Conservation (phyloP, 2,113 vertebrate genomes). For the Phasianus colchicus region DNA sequence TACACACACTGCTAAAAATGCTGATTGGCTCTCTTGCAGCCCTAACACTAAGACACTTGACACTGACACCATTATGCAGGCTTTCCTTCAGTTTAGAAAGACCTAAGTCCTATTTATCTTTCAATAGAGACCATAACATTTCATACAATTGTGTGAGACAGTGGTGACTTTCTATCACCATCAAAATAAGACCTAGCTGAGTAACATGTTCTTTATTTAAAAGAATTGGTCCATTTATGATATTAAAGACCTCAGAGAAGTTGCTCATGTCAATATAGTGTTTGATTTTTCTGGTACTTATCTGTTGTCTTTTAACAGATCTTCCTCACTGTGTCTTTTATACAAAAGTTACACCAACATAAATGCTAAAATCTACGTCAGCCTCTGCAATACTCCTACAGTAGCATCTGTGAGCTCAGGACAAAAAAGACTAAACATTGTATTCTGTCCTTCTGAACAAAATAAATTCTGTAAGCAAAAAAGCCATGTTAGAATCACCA, state of each 20-base stretch:
- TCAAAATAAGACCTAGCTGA: neutral
- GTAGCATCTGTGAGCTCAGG: conserved; percentile 64
- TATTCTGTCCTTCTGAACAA: conserved; percentile 33
- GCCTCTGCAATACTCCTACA: conserved; percentile 68
- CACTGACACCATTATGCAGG: neutral
- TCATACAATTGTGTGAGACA: neutral
- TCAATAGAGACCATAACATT: neutral
- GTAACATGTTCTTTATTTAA: neutral
- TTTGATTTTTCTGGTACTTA: conserved; percentile 23
- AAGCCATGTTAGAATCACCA: neutral
- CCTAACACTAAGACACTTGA: neutral
- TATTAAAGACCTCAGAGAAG: neutral
- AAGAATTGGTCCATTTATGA: neutral
- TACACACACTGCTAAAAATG: neutral
- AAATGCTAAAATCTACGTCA: conserved; percentile 70
- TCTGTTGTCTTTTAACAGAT: conserved; percentile 26
- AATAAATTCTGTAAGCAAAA: conserved; percentile 19
- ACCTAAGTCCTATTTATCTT: neutral
- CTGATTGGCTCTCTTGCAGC: neutral
- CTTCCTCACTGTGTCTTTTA: conserved; percentile 41
- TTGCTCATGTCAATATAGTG: neutral
- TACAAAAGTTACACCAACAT: conserved; percentile 66
- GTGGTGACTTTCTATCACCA: neutral
- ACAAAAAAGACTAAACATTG: conserved; percentile 50
- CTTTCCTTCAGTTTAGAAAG: neutral